Base-by-base conservation (phyloP, 2,797 vertebrate species). In the Pseudomugil tenellus region DNA sequence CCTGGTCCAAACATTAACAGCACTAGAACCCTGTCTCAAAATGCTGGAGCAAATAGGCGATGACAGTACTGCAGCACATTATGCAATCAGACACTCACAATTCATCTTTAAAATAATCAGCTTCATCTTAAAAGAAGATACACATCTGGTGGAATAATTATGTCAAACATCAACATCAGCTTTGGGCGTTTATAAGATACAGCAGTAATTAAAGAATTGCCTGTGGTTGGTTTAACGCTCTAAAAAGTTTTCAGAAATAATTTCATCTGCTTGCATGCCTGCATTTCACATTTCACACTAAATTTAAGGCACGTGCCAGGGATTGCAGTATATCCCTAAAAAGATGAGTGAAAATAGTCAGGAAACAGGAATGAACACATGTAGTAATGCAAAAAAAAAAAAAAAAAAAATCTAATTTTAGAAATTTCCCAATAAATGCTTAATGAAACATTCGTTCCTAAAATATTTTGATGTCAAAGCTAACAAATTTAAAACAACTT, bases 181-280 rank as follows among this genome's bases (percentile, higher is more conserved):
- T 28, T 21, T 43, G 51, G 66, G 61, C 76, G 67, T 70, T 75
- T 64, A 54, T 66, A 51, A 52, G 66, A 51, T 72, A 54, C 31
- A 16, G 41, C 29, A 21, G 41, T 32, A 48, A 65, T 67, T 76
- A 71, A 84, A 66, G 43, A 57, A 67, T 34, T 32, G 70, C 77
- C 64, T 60, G 67, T 39, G 60, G 71, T 51, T 23, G 76, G 43
- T 21, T 28, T 29, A 77, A 80, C 5, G 59, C 76, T 89, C 68
- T 58, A 80, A 35, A 84, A 70, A 79, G 70, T 67, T 79, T 70
- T 51, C 19, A 69, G 48, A 71, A 66, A 65, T 13, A 53, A 23
- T 29, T 9, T 62, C 83, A 87, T 80, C 78, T 83, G 84, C 25
- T 67, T 79, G 74, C 32, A 63, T 59, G 53, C 41, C 53, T 57